Conservation (phyloP, 2,113 vertebrate species). For the Gymnogyps californianus region DNA sequence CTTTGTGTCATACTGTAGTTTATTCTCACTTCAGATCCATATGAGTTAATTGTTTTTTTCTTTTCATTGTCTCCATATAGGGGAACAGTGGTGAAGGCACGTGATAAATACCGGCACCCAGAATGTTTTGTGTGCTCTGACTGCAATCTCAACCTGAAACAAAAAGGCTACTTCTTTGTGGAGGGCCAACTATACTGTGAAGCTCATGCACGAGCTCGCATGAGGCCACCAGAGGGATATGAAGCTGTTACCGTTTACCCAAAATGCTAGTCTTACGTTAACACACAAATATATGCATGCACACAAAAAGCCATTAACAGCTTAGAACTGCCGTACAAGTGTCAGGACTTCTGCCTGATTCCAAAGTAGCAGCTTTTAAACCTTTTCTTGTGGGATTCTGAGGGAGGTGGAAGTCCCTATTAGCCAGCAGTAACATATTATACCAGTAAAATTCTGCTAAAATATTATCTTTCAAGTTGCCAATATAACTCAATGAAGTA, state of each 20-base stretch:
- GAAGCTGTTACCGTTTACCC: slow-evolving; percentile 87
- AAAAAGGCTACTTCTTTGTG: slow-evolving; percentile 96
- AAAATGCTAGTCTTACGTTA: slow-evolving; percentile 67
- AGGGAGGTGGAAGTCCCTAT: not conserved
- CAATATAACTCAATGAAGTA: not conserved
- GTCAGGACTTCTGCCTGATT: not conserved
- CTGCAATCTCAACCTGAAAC: slow-evolving; percentile 94
- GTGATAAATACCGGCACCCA: slow-evolving; percentile 90
- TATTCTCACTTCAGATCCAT: not conserved
- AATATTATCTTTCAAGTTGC: not conserved
- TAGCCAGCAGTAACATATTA: not conserved
- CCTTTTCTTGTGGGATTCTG: not conserved
- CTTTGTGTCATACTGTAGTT: not conserved
- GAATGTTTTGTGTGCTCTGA: slow-evolving; percentile 95
- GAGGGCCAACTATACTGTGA: slow-evolving; percentile 97
- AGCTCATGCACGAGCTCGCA: slow-evolving; percentile 86
- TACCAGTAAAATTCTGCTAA: not conserved
- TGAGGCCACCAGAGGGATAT: slow-evolving; percentile 88
- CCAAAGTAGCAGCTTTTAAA: slow-evolving; percentile 34
- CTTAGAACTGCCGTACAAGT: slow-evolving; percentile 14
- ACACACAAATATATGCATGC: not conserved
- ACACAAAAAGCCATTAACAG: not conserved
- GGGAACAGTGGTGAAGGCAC: slow-evolving; percentile 92
- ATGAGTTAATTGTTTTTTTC: not conserved
- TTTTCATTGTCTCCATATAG: slow-evolving; percentile 58